A percentile compares a stretch with the other conserved stretches of the same genome.
phyloP scores from a whole-genome alignment of 2,797 vertebrate species.

The Anguilla marmorata region DNA sequence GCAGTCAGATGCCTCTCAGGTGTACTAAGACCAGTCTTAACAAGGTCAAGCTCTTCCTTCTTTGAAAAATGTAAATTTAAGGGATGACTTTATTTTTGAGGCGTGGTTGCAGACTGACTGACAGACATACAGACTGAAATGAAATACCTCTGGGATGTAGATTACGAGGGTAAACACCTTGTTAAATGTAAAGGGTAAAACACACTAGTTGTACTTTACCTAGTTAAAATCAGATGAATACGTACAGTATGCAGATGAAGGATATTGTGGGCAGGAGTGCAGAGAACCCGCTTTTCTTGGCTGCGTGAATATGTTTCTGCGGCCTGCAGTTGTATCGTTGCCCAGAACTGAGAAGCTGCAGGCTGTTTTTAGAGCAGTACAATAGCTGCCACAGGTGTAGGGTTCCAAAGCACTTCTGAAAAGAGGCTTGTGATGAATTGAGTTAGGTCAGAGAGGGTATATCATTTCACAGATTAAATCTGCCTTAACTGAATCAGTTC shows the following conservation, averaged over 20 bases:
- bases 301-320: background rate
- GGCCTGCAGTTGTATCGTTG: background rate
- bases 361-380: background rate
- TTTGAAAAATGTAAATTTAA: too few relatives aligned
- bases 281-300: background rate
- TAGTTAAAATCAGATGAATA: background rate
- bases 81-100: background rate
- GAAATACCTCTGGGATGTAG: too few relatives aligned
- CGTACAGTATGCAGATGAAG: background rate
- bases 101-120: background rate
- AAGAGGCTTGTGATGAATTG: background rate
- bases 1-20: too few relatives aligned
- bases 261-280: background rate
- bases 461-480: background rate
- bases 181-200: background rate
- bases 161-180: background rate
- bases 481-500: background rate
- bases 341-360: conserved; percentile 4
- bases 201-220: background rate
- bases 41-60: too few relatives aligned
- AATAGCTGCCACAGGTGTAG: background rate
- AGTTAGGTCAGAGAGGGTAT: background rate
- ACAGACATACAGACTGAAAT: background rate
- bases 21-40: too few relatives aligned
- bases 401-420: background rate